Base-by-base conservation (phyloP, 2,888 invertebrate genomes). In the Anodontia alba region DNA sequence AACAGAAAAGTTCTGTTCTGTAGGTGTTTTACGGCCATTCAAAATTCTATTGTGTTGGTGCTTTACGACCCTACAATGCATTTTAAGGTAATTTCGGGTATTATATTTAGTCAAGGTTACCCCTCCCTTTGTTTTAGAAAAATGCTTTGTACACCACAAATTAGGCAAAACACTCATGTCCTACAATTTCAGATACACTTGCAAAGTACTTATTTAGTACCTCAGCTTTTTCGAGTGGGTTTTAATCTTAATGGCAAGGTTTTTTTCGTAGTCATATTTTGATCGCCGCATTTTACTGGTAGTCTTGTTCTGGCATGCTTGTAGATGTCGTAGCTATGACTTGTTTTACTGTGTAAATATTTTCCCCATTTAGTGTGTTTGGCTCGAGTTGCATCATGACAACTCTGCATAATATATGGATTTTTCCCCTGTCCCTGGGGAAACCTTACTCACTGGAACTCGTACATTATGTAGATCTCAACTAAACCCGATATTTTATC, bases 141-240 rank as follows among this genome's bases (percentile, higher is more conserved):
- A n/a, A n/a, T n/a, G n/a, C n/a, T n/a, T n/a, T n/a, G n/a, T n/a
- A n/a, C n/a, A n/a, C n/a, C n/a, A n/a, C n/a, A n/a, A n/a, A n/a
- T n/a, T n/a, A n/a, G n/a, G n/a, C n/a, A n/a, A n/a, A n/a, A n/a
- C n/a, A n/a, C n/a, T n/a, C n/a, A n/a, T n/a, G n/a, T n/a, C n/a
- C n/a, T n/a, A n/a, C n/a, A n/a, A n/a, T n/a, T n/a, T n/a, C n/a
- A n/a, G n/a, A n/a, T n/a, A n/a, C n/a, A n/a, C n/a, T n/a, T n/a
- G n/a, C n/a, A n/a, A n/a, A n/a, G n/a, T n/a, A n/a, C n/a, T n/a
- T n/a, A n/a, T n/a, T n/a, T n/a, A n/a, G n/a, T n/a, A n/a, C n/a
- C n/a, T n/a, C n/a, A n/a, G n/a, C n/a, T n/a, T n/a, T n/a, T 79
- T 79, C 36, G 69, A 31, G 51, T 79, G 69, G 2, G 73, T 70